Percentiles rank a stretch among this genome's conserved stretches.
phyloP scores from a whole-genome alignment of 2,797 vertebrate genomes.

The Octomys mimax region DNA sequence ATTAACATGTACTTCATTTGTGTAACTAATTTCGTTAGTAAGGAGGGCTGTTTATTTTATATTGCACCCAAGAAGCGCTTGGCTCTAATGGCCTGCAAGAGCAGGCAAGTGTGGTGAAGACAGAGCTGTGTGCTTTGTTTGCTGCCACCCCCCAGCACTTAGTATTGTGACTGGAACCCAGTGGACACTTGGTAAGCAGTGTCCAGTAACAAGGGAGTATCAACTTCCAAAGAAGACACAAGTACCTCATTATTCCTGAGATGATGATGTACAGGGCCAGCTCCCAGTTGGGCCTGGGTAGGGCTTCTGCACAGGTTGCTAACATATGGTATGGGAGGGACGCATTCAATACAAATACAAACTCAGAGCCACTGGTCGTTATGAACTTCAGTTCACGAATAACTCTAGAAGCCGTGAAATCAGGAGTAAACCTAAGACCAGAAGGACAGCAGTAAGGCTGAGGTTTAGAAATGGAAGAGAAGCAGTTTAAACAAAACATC shows the following conservation, averaged over 20 bases:
- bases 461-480: not conserved
- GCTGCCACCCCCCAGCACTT: not conserved
- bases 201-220: not conserved
- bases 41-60: not conserved
- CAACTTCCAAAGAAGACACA: not conserved
- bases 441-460: conserved; percentile 46
- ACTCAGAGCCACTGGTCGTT: conserved; percentile 96
- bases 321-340: conserved; percentile 99
- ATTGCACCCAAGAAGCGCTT: not conserved
- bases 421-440: conserved; percentile 96
- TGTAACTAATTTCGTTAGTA: not conserved
- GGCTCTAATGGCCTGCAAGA: not conserved
- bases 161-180: not conserved
- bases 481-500: conserved; percentile 15
- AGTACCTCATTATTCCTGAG: conserved; percentile 97
- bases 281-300: conserved; percentile 98
- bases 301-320: conserved; percentile 95
- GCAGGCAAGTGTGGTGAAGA: not conserved
- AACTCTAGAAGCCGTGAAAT: conserved; percentile 98
- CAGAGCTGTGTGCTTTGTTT: not conserved
- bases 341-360: conserved; percentile 96
- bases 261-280: conserved; percentile 96
- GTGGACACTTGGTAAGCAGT: rapidly evolving
- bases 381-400: conserved; percentile 97
- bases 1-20: conserved; percentile 45